phyloP scores from a whole-genome alignment of 1,140 invertebrate genomes.

The Laodelphax striatellus region DNA sequence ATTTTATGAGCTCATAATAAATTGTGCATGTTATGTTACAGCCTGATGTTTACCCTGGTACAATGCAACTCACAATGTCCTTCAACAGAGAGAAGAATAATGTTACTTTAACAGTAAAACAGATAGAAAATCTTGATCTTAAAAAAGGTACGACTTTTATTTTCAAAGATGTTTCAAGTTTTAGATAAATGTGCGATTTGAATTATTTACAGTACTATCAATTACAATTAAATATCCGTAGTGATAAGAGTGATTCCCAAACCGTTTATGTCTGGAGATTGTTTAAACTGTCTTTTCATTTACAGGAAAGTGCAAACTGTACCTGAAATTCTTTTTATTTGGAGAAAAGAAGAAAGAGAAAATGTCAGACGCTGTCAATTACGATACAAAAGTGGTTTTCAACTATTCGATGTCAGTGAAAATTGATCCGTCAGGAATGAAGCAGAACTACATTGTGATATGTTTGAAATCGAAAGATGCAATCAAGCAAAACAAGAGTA shows the following conservation, averaged over 20 bases:
- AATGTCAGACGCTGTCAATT: conserved; percentile 10
- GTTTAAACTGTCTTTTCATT: background rate
- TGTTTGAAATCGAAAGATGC: conserved; percentile 16
- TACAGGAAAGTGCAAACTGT: conserved; percentile 18
- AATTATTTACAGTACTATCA: too few species aligned
- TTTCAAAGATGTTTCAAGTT: too few species aligned
- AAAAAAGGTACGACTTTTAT: too few species aligned
- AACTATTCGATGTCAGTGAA: conserved; percentile 10
- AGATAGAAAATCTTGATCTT: background rate
- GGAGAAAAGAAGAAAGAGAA: conserved; percentile 16
- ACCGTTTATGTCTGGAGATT: too few species aligned
- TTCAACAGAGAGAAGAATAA: conserved; percentile 8
- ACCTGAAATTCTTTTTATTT: conserved; percentile 16
- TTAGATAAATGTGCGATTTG: too few species aligned
- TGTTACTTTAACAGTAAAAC: background rate
- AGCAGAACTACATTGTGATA: conserved; percentile 14
- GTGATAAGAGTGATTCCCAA: too few species aligned
- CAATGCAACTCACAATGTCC: conserved; percentile 11
- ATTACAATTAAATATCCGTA: too few species aligned
- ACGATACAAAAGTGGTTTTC: conserved; percentile 6
- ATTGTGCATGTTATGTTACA: conserved; percentile 9
- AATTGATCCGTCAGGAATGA: conserved; percentile 10
- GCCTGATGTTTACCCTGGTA: conserved; percentile 16
- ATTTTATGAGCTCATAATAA: background rate
- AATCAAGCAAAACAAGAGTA: conserved; percentile 13